phyloP scores from a whole-genome alignment of 53 echinoderm and acorn worm genomes.

The Paracentrotus lividus region DNA sequence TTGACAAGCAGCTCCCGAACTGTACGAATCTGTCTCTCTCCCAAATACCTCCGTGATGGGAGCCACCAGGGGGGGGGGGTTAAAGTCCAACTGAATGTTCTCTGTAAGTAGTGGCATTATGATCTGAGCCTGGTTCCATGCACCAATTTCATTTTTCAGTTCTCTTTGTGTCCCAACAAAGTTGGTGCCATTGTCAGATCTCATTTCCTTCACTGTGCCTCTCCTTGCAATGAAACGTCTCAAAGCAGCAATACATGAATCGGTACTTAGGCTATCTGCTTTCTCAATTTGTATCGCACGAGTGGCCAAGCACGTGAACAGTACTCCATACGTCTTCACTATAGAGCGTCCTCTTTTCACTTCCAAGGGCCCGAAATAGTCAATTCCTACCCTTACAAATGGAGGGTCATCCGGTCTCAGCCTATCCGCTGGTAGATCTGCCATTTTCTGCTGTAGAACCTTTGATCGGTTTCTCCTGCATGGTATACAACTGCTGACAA shows the following conservation, averaged over 20 bases:
- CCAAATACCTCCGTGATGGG: slow-evolving; percentile 80
- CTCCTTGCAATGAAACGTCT: slow-evolving; percentile 71
- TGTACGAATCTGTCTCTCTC: slow-evolving; percentile 78
- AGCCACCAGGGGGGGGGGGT: slow-evolving; percentile 77
- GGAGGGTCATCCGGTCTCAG: slow-evolving; percentile 39
- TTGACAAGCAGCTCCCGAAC: slow-evolving; percentile 69
- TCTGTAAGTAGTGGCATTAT: slow-evolving; percentile 60
- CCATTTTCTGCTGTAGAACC: slow-evolving; percentile 55
- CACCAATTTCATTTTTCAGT: slow-evolving; percentile 55
- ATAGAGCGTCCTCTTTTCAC: slow-evolving; percentile 32
- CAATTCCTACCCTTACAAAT: slow-evolving; percentile 36
- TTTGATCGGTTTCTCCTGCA: slow-evolving; percentile 41
- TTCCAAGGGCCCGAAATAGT: slow-evolving; percentile 33
- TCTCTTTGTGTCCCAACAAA: slow-evolving; percentile 75
- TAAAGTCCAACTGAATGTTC: slow-evolving; percentile 77
- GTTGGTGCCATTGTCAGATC: slow-evolving; percentile 80
- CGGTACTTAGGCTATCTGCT: slow-evolving; percentile 68
- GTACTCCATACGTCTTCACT: slow-evolving; percentile 74
- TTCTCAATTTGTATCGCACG: slow-evolving; percentile 73
- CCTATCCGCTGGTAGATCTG: slow-evolving; percentile 50
- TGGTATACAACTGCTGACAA: slow-evolving; percentile 1
- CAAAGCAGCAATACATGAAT: slow-evolving; percentile 71
- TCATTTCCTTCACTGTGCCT: slow-evolving; percentile 71
- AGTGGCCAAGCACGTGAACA: slow-evolving; percentile 74
- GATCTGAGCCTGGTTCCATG: slow-evolving; percentile 78